Percentiles rank a stretch among this genome's conserved stretches.
Conservation (phyloP, 2,888 invertebrate species). For the Acanthosepion pharaonis region DNA sequence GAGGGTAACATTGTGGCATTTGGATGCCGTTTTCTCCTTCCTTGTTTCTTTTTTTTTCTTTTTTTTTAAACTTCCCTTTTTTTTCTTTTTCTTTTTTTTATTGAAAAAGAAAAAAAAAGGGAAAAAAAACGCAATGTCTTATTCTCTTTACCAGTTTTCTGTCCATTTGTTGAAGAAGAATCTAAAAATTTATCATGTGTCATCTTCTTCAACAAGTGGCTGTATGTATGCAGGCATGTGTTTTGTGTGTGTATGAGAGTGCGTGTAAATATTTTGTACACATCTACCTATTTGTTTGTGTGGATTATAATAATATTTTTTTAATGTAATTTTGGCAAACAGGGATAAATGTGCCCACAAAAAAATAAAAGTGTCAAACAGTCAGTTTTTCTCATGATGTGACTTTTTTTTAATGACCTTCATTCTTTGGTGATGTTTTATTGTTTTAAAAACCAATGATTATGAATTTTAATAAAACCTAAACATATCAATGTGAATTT, state of each 20-base stretch:
- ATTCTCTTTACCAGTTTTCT: background rate
- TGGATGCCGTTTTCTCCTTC: background rate
- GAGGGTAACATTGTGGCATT: constrained; percentile 33
- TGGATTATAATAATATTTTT: background rate
- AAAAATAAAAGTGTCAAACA: too few relatives aligned
- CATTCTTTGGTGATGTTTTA: too few relatives aligned
- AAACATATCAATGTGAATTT: too few relatives aligned
- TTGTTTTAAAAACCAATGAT: too few relatives aligned
- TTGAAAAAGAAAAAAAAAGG: background rate
- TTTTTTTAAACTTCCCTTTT: background rate
- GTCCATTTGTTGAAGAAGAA: background rate
- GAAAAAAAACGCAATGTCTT: background rate
- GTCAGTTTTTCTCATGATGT: too few relatives aligned
- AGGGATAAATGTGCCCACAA: too few relatives aligned
- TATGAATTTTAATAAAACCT: too few relatives aligned
- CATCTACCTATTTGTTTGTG: background rate
- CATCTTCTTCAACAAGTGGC: background rate
- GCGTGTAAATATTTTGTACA: background rate
- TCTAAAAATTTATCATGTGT: background rate
- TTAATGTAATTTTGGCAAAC: background rate
- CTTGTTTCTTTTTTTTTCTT: constrained; percentile 41
- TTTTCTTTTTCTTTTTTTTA: background rate
- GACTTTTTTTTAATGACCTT: too few relatives aligned
- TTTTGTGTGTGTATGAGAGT: background rate
- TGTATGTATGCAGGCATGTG: constrained; percentile 25